phyloP scores from a whole-genome alignment of 2,797 vertebrate genomes.

The Myotis vivesi region DNA sequence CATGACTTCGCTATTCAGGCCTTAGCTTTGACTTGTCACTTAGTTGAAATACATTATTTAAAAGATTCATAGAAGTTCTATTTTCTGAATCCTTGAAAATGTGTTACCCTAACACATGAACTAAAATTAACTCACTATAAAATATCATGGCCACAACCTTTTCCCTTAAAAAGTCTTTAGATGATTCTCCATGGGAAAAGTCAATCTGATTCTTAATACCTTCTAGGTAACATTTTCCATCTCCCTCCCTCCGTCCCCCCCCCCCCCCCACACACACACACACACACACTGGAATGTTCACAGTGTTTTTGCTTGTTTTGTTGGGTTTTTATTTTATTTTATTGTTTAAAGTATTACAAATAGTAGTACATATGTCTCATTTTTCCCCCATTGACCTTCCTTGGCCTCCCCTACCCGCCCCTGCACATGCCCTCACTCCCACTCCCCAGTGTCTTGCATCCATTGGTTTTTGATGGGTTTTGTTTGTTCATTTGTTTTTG shows the following conservation, averaged over 20 bases:
- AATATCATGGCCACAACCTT: not conserved
- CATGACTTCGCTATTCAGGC: not conserved
- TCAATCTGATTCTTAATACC: not conserved
- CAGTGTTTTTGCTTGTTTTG: not conserved
- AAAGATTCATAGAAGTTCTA: not conserved
- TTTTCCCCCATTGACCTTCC: no score
- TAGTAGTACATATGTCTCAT: no score
- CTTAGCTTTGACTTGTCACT: not conserved
- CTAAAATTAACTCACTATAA: conserved; percentile 9
- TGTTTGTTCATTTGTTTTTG: not conserved
- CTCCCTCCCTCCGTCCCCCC: not conserved
- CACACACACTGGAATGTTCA: not conserved
- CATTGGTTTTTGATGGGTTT: not conserved
- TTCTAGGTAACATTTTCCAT: not conserved
- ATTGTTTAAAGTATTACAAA: no score
- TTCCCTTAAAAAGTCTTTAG: not conserved
- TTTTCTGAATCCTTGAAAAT: conserved; percentile 19
- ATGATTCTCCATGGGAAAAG: not conserved
- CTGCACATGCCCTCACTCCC: no score
- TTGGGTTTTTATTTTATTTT: no score
- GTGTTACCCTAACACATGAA: not conserved
- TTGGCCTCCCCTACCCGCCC: no score
- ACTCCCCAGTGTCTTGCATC: no score
- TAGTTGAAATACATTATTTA: not conserved
- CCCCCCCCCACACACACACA: no score